Percentiles rank a stretch among this genome's conserved stretches.
Evolutionary conservation across 2,113 vertebrate genomes (phyloP).

Genomic region (Siniperca chuatsi): DNA sequence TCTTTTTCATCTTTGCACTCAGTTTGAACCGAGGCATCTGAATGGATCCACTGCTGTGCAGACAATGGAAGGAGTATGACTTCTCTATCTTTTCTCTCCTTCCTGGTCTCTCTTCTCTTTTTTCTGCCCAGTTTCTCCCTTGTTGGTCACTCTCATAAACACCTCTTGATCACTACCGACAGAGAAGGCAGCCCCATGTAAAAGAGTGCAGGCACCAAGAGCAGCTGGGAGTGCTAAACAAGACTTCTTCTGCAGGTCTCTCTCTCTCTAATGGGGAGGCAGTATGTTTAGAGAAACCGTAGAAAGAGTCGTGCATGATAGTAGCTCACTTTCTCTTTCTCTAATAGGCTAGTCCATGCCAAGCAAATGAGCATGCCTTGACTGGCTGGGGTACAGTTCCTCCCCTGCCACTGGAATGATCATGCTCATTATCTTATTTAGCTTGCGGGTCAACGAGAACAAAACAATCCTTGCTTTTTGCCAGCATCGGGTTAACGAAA

Average conservation of each 20-base stretch:
- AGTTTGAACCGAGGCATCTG: constrained; percentile 17
- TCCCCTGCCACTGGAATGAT: constrained; percentile 54
- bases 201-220: constrained; percentile 1
- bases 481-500: constrained; percentile 37
- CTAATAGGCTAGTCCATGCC: constrained; percentile 62
- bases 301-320: background rate
- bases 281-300: background rate
- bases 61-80: constrained; percentile 10
- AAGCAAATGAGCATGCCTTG: constrained; percentile 54
- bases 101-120: background rate
- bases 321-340: constrained; percentile 28
- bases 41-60: constrained; percentile 32
- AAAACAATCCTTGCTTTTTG: constrained; percentile 33
- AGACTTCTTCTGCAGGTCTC: constrained; percentile 26
- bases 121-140: constrained; percentile 9
- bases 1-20: constrained; percentile 25
- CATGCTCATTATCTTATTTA: constrained; percentile 75
- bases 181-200: constrained; percentile 15
- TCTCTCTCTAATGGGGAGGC: constrained; percentile 51
- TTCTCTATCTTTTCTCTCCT: constrained; percentile 8
- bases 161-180: constrained; percentile 49
- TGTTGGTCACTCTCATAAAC: constrained; percentile 53
- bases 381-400: constrained; percentile 56
- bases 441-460: constrained; percentile 61
- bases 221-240: constrained; percentile 42